These are phyloP conservation scores for Microcebus lehilahytsara DNA, from an alignment of 2,113 vertebrate genomes.

Conservation along the genomic window DNA sequence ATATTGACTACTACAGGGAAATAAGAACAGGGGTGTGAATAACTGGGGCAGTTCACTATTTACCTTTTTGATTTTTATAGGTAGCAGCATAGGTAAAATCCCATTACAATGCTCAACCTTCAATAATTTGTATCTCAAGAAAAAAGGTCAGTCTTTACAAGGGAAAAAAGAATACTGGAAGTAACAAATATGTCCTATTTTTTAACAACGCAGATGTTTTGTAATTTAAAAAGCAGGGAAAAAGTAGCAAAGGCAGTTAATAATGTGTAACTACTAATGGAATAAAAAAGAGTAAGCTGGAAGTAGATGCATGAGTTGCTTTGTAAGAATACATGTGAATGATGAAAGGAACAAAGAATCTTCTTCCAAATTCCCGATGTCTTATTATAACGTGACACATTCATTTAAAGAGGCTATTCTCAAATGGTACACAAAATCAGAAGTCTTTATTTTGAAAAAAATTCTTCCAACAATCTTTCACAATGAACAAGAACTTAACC, in stretches of 20 bases:
- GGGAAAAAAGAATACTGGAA: neutral
- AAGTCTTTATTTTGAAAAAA: conserved; percentile 48
- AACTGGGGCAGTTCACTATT: neutral
- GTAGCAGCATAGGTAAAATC: neutral
- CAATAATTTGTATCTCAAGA: neutral
- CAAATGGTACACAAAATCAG: conserved; percentile 17
- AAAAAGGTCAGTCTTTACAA: neutral
- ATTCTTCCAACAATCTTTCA: conserved; percentile 14
- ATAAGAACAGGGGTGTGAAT: neutral
- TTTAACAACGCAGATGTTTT: neutral
- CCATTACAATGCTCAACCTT: neutral
- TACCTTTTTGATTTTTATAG: neutral
- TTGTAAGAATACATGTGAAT: neutral
- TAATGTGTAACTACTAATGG: neutral
- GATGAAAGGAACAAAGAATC: neutral
- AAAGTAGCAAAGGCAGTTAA: neutral
- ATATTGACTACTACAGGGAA: neutral
- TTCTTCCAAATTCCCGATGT: neutral
- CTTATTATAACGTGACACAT: neutral
- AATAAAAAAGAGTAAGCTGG: neutral
- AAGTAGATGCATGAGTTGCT: neutral
- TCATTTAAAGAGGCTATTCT: conserved; percentile 20
- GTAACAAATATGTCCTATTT: neutral
- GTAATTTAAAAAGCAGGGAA: neutral
- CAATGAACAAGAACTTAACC: conserved; percentile 36